These are phyloP conservation scores for Lepidurus couesii DNA, from an alignment of 1,140 invertebrate species.

Conservation along the genomic window DNA sequence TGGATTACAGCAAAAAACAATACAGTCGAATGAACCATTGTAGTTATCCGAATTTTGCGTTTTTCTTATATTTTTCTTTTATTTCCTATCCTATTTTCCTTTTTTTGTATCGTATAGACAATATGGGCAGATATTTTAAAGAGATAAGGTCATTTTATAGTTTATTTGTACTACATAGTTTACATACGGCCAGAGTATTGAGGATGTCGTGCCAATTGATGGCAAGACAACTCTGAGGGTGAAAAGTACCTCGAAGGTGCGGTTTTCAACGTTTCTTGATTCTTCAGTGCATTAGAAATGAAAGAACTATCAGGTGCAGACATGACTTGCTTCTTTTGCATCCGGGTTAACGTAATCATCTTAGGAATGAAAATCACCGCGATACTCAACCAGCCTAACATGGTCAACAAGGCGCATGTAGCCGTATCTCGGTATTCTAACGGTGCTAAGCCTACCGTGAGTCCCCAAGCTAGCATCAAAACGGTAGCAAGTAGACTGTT, in stretches of 20 bases:
- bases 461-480: conserved; percentile 11
- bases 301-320: conserved; percentile 2
- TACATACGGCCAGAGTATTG: conserved; percentile 14
- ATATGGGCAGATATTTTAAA: too few species aligned
- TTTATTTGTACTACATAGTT: conserved; percentile 22
- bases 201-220: background rate
- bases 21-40: conserved; percentile 22
- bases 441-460: conserved; percentile 11
- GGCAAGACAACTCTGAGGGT: background rate
- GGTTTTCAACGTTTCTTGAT: background rate
- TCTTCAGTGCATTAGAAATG: background rate
- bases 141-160: background rate
- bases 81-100: background rate
- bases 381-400: conserved; percentile 21
- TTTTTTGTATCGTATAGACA: background rate
- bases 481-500: background rate
- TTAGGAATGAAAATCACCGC: conserved; percentile 28
- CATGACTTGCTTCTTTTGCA: conserved; percentile 18
- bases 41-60: conserved; percentile 9
- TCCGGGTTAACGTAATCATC: conserved; percentile 27
- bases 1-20: conserved; percentile 10
- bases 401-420: conserved; percentile 1
- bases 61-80: background rate
- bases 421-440: conserved; percentile 30
- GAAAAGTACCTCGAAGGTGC: conserved; percentile 3